Conservation (phyloP, 2,113 vertebrate species). For the Periophthalmus modestus region DNA sequence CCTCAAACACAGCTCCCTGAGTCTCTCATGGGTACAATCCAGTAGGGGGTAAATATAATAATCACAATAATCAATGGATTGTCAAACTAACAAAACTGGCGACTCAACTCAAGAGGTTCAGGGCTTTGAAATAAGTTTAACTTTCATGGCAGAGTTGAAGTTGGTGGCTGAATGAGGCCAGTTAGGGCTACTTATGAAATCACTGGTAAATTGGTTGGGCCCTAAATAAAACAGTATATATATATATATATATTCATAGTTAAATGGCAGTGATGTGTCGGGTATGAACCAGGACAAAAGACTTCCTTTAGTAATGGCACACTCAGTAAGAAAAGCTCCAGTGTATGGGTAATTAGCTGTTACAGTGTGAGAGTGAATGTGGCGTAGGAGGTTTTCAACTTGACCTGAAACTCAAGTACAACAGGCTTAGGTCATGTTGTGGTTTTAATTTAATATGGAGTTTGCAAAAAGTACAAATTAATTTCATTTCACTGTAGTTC, state of each 20-base stretch:
- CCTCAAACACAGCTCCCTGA: slow-evolving; percentile 29
- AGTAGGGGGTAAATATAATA: too few relatives aligned
- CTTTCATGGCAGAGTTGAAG: too few relatives aligned
- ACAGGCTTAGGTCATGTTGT: neutral
- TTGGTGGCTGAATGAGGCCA: too few relatives aligned
- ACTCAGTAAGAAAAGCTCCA: neutral
- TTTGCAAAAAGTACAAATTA: neutral
- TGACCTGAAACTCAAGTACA: neutral
- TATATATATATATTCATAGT: neutral
- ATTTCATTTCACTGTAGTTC: neutral
- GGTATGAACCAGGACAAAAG: neutral
- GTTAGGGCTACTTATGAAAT: too few relatives aligned
- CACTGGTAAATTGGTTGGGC: neutral
- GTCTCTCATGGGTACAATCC: slow-evolving; percentile 37
- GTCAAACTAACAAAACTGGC: too few relatives aligned
- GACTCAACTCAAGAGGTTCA: too few relatives aligned
- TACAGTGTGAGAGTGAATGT: neutral
- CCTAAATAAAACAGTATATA: neutral
- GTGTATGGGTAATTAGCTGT: neutral
- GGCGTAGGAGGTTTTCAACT: neutral
- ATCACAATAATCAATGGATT: too few relatives aligned
- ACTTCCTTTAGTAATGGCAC: neutral
- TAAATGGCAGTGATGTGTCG: neutral
- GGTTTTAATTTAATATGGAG: neutral
- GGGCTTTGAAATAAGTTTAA: too few relatives aligned